Evolutionary conservation across 23 tunicate species (phyloP).

Genomic region (Trididemnum clinides): DNA sequence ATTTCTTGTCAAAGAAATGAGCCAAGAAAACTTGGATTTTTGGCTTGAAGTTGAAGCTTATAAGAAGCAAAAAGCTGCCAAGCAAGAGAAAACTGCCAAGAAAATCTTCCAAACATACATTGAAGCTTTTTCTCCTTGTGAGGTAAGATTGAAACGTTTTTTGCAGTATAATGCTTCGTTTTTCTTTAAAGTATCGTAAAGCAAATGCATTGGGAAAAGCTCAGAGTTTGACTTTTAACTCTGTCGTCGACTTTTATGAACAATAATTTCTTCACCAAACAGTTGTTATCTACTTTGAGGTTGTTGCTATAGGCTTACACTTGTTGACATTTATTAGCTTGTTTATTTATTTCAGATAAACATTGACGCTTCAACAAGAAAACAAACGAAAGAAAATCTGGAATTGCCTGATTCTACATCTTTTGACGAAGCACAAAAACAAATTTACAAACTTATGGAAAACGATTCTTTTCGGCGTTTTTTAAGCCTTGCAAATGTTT

Average conservation of each 20-base stretch:
- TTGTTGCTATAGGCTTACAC: background rate
- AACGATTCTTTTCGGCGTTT: background rate
- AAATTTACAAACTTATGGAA: conserved; percentile 12
- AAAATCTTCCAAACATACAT: conserved; percentile 10
- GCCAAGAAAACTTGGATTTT: conserved; percentile 17
- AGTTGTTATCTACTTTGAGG: too few relatives aligned
- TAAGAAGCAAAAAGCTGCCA: background rate
- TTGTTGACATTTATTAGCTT: background rate
- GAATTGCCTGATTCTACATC: background rate
- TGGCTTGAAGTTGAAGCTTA: conserved; percentile 18
- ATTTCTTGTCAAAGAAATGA: conserved; percentile 1
- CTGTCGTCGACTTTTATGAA: too few relatives aligned
- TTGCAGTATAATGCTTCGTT: background rate
- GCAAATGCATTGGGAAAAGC: too few relatives aligned
- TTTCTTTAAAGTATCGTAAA: background rate
- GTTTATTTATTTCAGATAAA: background rate
- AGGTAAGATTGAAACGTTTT: background rate
- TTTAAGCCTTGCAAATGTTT: background rate
- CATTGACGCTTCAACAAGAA: background rate
- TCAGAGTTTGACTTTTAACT: too few relatives aligned
- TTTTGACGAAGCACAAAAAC: background rate
- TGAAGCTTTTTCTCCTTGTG: background rate
- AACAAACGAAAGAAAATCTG: background rate
- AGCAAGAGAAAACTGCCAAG: background rate
- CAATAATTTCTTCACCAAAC: too few relatives aligned